Conservation (phyloP, 2,888 invertebrate species). For the Calameuta idolon region DNA sequence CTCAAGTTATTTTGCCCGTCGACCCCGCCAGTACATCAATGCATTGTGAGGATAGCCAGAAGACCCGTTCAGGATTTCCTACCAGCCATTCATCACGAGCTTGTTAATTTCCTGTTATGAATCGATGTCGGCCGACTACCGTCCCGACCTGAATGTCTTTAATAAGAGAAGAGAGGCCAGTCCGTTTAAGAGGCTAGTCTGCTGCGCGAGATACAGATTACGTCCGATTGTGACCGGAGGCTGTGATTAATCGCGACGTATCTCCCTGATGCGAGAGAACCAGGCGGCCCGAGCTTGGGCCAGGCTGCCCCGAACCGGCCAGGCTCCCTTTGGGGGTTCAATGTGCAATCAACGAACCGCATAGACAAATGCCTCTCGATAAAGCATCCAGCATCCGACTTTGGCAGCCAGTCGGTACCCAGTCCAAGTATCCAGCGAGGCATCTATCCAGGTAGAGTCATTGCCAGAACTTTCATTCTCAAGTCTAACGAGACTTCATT, state of each 20-base stretch:
- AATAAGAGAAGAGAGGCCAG: slow-evolving; percentile 40
- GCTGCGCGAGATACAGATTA: slow-evolving; percentile 42
- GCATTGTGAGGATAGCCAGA: slow-evolving; percentile 3
- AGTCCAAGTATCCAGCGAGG: neutral
- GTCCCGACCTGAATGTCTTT: slow-evolving; percentile 42
- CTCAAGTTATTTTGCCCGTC: neutral
- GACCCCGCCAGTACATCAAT: slow-evolving; percentile 14
- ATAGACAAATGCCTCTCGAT: slow-evolving; percentile 5
- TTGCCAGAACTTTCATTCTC: neutral
- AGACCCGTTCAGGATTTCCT: slow-evolving; percentile 17
- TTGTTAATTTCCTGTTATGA: slow-evolving; percentile 49
- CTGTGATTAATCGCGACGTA: slow-evolving; percentile 50
- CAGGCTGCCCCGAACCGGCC: neutral
- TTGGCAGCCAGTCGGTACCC: neutral
- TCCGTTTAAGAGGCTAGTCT: slow-evolving; percentile 12
- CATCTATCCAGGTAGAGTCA: neutral
- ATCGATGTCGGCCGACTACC: slow-evolving; percentile 40
- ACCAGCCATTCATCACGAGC: slow-evolving; percentile 42
- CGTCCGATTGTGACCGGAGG: slow-evolving; percentile 44
- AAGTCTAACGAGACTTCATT: neutral
- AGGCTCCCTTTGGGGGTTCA: slow-evolving; percentile 19
- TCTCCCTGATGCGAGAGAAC: slow-evolving; percentile 27
- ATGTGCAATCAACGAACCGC: slow-evolving; percentile 21
- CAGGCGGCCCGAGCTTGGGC: neutral
- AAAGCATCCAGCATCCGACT: neutral